Conservation (phyloP, 2,888 invertebrate genomes). For the Tenthredo distinguenda region DNA sequence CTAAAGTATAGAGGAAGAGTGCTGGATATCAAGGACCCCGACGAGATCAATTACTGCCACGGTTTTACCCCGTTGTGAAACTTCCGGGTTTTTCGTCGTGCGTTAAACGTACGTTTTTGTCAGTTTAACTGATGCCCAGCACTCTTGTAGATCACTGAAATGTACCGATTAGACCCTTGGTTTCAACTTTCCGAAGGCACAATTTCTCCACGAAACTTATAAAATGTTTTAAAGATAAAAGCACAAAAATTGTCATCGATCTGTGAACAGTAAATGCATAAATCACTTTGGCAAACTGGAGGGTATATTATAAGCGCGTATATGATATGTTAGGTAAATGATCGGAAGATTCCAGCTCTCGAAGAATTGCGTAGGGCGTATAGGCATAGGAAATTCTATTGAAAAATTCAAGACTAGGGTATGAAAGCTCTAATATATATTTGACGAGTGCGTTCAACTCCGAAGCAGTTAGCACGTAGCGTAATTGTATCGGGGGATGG, state of each 20-base stretch:
- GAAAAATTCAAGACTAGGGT: neutral
- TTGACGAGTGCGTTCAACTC: constrained; percentile 35
- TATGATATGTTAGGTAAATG: neutral
- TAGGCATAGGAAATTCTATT: neutral
- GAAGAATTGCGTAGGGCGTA: neutral
- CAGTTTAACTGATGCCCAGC: constrained; percentile 40
- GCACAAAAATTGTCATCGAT: neutral
- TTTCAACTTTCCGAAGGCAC: neutral
- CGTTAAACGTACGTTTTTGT: constrained; percentile 29
- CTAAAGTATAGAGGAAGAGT: constrained; percentile 32
- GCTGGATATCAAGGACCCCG: constrained; percentile 35
- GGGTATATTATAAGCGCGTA: neutral
- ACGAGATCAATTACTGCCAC: neutral
- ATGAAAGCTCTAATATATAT: neutral
- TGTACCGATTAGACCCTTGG: neutral
- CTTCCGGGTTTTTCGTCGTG: neutral
- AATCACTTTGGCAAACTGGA: constrained; percentile 27
- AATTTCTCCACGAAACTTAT: neutral
- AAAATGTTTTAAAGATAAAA: neutral
- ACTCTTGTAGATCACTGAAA: constrained; percentile 21
- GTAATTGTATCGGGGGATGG: constrained; percentile 36
- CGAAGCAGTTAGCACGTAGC: constrained; percentile 32
- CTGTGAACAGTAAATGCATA: neutral
- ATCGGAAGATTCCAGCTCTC: neutral
- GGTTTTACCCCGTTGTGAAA: neutral